phyloP scores from a whole-genome alignment of 1,140 invertebrate species.

The Dufourea novaeangliae region DNA sequence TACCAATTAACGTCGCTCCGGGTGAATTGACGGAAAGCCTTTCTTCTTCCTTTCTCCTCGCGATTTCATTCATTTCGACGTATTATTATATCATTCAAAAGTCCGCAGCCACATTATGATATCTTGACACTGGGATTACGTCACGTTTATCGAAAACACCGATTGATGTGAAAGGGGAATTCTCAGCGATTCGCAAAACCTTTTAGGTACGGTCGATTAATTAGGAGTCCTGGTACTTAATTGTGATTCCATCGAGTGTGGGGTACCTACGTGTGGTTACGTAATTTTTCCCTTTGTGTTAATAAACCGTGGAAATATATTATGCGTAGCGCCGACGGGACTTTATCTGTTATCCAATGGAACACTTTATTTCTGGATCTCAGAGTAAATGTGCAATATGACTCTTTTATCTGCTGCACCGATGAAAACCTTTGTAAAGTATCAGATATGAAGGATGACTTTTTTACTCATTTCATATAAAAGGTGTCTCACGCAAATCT shows the following conservation, averaged over 20 bases:
- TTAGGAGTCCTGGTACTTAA: background rate
- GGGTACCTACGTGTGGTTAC: background rate
- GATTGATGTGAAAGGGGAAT: background rate
- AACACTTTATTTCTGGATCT: background rate
- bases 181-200: background rate
- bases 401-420: background rate
- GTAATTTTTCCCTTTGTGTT: background rate
- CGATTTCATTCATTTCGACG: conserved; percentile 23
- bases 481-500: no score
- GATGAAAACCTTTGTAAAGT: background rate
- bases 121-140: background rate
- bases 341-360: background rate
- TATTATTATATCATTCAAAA: conserved; percentile 35
- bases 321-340: background rate
- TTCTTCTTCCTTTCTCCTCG: conserved; percentile 1
- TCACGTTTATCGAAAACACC: conserved; percentile 20
- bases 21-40: conserved; percentile 19
- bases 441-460: background rate
- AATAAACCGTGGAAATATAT: conserved; percentile 1
- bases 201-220: background rate
- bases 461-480: background rate
- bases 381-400: background rate
- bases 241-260: background rate
- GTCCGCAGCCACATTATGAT: background rate
- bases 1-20: conserved; percentile 39